Conservation (phyloP, 2,888 invertebrate species). For the Podabrus alpinus region DNA sequence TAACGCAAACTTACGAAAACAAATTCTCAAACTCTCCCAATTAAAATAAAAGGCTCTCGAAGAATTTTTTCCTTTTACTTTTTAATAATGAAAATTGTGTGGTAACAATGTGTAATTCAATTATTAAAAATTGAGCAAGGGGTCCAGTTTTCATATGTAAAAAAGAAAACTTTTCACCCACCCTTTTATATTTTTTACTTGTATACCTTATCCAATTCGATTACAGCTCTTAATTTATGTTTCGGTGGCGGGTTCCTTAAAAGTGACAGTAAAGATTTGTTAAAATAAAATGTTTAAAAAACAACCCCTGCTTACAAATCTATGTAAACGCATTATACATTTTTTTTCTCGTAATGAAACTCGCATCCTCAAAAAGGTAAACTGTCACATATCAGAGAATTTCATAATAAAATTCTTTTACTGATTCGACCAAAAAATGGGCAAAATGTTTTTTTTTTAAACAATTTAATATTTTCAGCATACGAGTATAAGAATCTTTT, state of each 20-base stretch:
- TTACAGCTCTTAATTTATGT: background rate
- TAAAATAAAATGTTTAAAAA: background rate
- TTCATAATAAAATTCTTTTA: background rate
- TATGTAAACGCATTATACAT: background rate
- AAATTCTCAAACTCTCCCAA: background rate
- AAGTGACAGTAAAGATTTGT: background rate
- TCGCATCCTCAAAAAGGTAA: background rate
- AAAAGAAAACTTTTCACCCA: background rate
- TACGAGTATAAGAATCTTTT: background rate
- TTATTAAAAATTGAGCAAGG: background rate
- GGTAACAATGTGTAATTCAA: background rate
- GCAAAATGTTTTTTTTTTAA: background rate
- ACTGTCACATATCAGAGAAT: background rate
- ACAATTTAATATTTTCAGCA: background rate
- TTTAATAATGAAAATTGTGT: background rate
- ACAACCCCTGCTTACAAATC: background rate
- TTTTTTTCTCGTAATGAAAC: too few species aligned
- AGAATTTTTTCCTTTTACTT: background rate
- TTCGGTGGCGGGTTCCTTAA: background rate
- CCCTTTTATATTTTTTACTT: too few species aligned
- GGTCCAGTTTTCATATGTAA: background rate
- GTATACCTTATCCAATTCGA: too few species aligned
- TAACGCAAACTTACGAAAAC: background rate
- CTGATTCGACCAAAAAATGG: background rate
- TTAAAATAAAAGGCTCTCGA: background rate